A percentile compares a stretch with the other conserved stretches of the same genome.
Conservation (phyloP, 2,797 vertebrate genomes). For the Gymnocypris eckloni region DNA sequence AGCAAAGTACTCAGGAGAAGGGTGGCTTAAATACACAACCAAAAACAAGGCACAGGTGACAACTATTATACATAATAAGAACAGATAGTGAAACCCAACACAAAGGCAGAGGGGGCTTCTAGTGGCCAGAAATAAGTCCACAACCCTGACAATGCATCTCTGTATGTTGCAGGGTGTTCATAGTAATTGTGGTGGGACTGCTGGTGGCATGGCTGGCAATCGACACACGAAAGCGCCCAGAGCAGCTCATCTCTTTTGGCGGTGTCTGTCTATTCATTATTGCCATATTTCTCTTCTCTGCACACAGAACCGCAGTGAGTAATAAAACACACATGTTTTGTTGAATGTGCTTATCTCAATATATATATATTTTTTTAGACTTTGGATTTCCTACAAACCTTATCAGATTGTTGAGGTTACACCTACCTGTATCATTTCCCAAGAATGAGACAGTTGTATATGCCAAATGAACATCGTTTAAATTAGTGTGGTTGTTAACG, state of each 20-base stretch:
- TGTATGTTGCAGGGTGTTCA: constrained; percentile 80
- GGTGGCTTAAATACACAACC: neutral
- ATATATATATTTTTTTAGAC: constrained; percentile 53
- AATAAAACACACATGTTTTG: neutral
- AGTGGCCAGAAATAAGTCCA: neutral
- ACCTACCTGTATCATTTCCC: constrained; percentile 48
- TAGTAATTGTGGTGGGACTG: constrained; percentile 71
- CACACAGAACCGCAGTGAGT: constrained; percentile 84
- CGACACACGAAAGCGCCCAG: constrained; percentile 81
- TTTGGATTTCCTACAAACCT: constrained; percentile 66
- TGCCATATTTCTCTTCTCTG: constrained; percentile 85
- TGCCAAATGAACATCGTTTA: neutral
- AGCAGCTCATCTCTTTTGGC: constrained; percentile 90
- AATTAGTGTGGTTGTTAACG: neutral
- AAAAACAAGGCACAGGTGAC: neutral
- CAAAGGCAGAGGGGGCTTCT: neutral
- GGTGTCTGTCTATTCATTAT: constrained; percentile 85
- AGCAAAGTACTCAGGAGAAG: neutral
- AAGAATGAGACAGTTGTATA: constrained; percentile 45
- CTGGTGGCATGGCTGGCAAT: constrained; percentile 84
- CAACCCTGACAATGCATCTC: neutral
- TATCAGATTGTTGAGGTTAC: constrained; percentile 39
- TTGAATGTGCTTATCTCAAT: constrained; percentile 63
- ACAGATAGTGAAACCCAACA: neutral
- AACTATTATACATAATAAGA: neutral